Evolutionary conservation across 2,888 invertebrate genomes (phyloP).

Genomic region (Caenorhabditis zanzibari): DNA sequence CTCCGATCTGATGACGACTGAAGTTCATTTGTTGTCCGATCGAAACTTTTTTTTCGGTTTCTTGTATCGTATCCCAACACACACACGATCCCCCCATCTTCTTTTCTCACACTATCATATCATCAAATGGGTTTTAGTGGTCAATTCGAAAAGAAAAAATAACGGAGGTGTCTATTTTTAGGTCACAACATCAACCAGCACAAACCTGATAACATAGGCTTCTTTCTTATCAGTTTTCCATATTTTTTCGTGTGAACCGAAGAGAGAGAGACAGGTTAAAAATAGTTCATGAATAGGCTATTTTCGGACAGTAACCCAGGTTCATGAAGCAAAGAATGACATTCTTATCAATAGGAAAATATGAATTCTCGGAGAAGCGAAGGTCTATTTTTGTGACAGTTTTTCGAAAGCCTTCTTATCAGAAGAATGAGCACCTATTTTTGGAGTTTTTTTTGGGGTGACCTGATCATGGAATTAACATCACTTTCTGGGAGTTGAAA

Average conservation of each 20-base stretch:
- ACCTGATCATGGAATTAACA: conserved; percentile 11
- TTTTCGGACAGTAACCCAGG: conserved; percentile 34
- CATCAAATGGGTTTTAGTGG: conserved; percentile 41
- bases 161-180: conserved; percentile 40
- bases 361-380: conserved; percentile 14
- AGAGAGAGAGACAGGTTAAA: conserved; percentile 26
- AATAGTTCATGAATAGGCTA: conserved; percentile 34
- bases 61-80: conserved; percentile 33
- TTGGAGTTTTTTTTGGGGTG: conserved; percentile 32
- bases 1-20: conserved; percentile 63
- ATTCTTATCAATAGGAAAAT: conserved; percentile 38
- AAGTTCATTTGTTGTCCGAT: conserved; percentile 50
- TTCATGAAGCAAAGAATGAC: conserved; percentile 34
- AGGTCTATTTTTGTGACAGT: conserved; percentile 29
- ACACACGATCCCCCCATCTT: conserved; percentile 7
- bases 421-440: conserved; percentile 16
- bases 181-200: conserved; percentile 39
- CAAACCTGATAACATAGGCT: conserved; percentile 7
- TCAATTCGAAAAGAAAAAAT: conserved; percentile 16
- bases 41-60: conserved; percentile 9
- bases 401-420: conserved; percentile 17
- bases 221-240: conserved; percentile 35
- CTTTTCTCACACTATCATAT: conserved; percentile 14
- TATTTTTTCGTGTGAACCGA: conserved; percentile 21
- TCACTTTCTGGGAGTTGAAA: neutral